Conservation (phyloP, 2,797 vertebrate species). For the Harpagifer antarcticus region DNA sequence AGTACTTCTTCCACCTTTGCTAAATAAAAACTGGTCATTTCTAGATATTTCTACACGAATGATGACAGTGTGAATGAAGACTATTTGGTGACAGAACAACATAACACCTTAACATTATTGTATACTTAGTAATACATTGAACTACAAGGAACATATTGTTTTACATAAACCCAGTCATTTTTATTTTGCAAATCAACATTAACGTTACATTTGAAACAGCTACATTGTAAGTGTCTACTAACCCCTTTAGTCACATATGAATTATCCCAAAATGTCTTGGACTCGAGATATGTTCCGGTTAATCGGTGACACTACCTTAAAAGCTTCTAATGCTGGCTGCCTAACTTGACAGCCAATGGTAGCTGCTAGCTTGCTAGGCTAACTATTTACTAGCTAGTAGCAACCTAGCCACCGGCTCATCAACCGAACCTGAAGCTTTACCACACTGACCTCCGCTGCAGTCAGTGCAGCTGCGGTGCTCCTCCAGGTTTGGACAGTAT, state of each 20-base stretch:
- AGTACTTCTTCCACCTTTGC: no score
- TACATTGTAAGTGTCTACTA: background rate
- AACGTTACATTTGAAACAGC: background rate
- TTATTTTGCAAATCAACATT: background rate
- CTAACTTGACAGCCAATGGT: background rate
- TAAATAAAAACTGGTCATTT: background rate
- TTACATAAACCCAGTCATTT: background rate
- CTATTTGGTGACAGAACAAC: background rate
- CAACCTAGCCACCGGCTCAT: constrained; percentile 30
- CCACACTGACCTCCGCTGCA: background rate
- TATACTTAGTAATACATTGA: background rate
- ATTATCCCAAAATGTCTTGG: background rate
- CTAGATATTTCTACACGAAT: background rate
- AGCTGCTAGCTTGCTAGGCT: constrained; percentile 34
- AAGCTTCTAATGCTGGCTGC: background rate
- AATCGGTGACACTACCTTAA: constrained; percentile 12
- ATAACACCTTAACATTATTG: background rate
- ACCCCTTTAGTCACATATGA: background rate
- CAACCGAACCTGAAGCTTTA: constrained; percentile 30
- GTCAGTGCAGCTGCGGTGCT: background rate
- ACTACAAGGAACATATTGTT: background rate
- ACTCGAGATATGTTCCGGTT: no score
- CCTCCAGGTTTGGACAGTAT: background rate
- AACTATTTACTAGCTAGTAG: constrained; percentile 24
- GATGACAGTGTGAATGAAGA: background rate